Base-by-base conservation (phyloP, 2,113 vertebrate genomes). In the Ictidomys tridecemlineatus region DNA sequence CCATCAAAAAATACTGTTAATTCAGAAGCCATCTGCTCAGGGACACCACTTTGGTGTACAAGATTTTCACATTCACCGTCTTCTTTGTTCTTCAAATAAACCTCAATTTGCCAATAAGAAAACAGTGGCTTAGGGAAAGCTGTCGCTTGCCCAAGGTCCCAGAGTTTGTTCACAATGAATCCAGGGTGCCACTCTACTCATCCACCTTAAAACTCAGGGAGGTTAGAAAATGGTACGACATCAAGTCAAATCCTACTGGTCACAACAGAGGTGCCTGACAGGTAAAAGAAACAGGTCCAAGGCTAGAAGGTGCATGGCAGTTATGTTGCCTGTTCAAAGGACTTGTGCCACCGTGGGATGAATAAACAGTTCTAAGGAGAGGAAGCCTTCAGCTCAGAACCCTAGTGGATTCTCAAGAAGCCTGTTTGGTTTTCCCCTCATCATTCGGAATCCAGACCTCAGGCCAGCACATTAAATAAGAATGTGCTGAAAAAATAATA, bases 51-150 rank as follows among this genome's bases (percentile, higher is more conserved):
- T 58, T 32, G 37, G 30, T 30, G 26, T 76, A 42, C 37, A 69
- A 53, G 56, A 24, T 86, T 12, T 51, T 87, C 72, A 42, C 58
- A 79, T 6, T 69, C 37, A 65, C 9, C 0, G 39, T 53, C 17
- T 63, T 39, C 63, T 89, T 76, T 65, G 51, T 24, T 92, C 39
- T 87, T 93, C 87, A 93, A 90, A 67, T 32, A 58, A 86, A 93
- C 7, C 45, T 91, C 58, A 78, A 13, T 53, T 88, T 89, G n/a
- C 63, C 80, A 70, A 48, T 63, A 48, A 76, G 37, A 74, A 87
- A 83, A 67, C 4, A 1, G 6, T 91, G 88, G 83, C 39, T 69
- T 53, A 39, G 24, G 67, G 14, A 82, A 89, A 14, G 48, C 9
- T 77, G 18, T 42, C 8, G 10, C 39, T 92, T 42, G 32, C 48